Evolutionary conservation across 2,797 vertebrate genomes (phyloP).

Genomic region (Phalanger gymnotis): DNA sequence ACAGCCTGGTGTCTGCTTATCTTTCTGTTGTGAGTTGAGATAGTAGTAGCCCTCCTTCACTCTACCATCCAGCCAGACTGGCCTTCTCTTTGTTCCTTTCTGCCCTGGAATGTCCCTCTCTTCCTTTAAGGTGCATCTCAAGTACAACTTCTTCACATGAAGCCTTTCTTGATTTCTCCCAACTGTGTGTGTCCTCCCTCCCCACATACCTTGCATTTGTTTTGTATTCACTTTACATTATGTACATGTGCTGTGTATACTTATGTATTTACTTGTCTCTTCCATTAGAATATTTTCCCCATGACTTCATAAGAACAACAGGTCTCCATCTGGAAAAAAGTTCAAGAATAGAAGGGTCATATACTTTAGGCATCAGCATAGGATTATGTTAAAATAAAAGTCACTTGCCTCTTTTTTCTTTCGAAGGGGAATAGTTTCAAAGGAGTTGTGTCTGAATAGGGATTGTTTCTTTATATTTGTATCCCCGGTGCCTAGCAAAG

Average conservation of each 20-base stretch:
- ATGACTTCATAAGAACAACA: background rate
- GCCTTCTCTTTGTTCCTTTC: background rate
- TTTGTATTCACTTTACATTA: background rate
- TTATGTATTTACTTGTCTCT: background rate
- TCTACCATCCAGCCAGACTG: background rate
- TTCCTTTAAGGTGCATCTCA: background rate
- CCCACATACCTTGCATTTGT: background rate
- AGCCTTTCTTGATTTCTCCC: background rate
- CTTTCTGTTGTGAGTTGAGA: no score
- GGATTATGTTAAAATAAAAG: background rate
- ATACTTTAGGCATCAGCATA: background rate
- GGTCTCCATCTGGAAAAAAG: background rate
- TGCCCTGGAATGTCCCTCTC: background rate
- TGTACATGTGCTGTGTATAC: background rate
- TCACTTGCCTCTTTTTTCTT: background rate
- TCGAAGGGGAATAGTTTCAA: background rate
- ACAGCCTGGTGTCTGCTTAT: background rate
- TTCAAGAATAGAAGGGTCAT: background rate
- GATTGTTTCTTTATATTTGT: background rate
- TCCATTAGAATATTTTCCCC: background rate
- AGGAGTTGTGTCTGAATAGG: background rate
- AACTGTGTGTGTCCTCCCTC: background rate
- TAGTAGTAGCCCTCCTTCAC: background rate
- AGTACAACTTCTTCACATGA: background rate
- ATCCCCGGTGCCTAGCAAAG: background rate